A percentile compares a stretch with the other conserved stretches of the same genome.
phyloP scores from a whole-genome alignment of 2,888 invertebrate genomes.

The Ceriagrion tenellum region DNA sequence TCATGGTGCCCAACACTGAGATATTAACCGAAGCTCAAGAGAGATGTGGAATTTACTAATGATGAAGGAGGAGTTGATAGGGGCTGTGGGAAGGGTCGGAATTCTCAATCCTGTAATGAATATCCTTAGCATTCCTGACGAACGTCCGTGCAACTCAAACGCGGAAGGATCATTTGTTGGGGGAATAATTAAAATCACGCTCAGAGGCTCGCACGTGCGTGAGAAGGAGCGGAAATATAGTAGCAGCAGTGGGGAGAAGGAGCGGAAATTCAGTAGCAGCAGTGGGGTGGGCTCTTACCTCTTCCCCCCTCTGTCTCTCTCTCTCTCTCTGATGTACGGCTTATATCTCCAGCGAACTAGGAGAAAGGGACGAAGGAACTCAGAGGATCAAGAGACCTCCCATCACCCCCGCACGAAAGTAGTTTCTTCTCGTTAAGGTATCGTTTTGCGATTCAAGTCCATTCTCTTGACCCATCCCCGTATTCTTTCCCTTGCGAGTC shows the following conservation, averaged over 20 bases:
- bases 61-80: neutral
- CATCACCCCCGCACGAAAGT: neutral
- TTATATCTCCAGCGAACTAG: neutral
- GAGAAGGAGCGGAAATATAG: neutral
- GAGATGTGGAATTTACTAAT: neutral
- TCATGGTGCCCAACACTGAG: too few relatives aligned
- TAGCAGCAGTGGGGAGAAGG: neutral
- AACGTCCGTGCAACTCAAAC: neutral
- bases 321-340: neutral
- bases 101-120: neutral
- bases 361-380: neutral
- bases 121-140: neutral
- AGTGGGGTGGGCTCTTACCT: neutral
- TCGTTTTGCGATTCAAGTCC: neutral
- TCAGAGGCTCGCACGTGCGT: neutral
- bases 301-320: neutral
- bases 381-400: neutral
- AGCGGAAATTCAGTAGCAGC: neutral
- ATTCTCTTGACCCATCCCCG: neutral
- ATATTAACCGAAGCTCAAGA: too few relatives aligned
- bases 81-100: neutral
- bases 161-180: neutral
- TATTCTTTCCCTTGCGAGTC: neutral
- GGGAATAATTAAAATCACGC: conserved; percentile 13
- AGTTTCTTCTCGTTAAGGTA: neutral